These are phyloP conservation scores for Leucania comma DNA, from an alignment of 2,888 invertebrate genomes.

Conservation along the genomic window DNA sequence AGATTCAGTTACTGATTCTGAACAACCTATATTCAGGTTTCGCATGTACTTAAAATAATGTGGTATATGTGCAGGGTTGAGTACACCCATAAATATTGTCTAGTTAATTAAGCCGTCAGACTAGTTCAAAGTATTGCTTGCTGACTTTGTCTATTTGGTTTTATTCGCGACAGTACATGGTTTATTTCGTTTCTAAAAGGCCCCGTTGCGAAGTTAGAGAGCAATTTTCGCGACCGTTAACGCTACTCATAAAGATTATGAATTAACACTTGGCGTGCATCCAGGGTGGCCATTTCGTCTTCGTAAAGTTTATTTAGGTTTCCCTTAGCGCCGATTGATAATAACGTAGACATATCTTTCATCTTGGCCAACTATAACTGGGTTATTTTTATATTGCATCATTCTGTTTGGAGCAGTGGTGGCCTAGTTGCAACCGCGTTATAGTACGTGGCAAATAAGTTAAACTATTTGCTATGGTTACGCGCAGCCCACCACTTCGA, in stretches of 20 bases:
- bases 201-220: slow-evolving; percentile 38
- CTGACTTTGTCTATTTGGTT: slow-evolving; percentile 35
- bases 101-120: slow-evolving; percentile 55
- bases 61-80: slow-evolving; percentile 11
- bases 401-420: slow-evolving; percentile 48
- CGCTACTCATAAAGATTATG: slow-evolving; percentile 82
- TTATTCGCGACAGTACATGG: slow-evolving; percentile 40
- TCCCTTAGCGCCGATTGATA: slow-evolving; percentile 82
- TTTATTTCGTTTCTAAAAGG: slow-evolving; percentile 50
- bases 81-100: slow-evolving; percentile 53
- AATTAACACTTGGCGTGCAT: slow-evolving; percentile 84
- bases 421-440: too few species aligned
- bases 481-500: too few species aligned
- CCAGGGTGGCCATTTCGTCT: slow-evolving; percentile 75
- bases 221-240: slow-evolving; percentile 76
- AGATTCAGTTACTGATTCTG: too few species aligned
- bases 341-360: slow-evolving; percentile 78
- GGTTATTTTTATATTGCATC: slow-evolving; percentile 67
- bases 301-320: slow-evolving; percentile 80
- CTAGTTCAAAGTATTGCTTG: slow-evolving; percentile 51
- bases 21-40: too few species aligned
- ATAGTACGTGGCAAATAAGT: too few species aligned
- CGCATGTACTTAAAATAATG: too few species aligned
- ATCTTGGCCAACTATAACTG: slow-evolving; percentile 70
- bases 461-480: too few species aligned